Percentiles rank a stretch among this genome's conserved stretches.
phyloP scores from a whole-genome alignment of 2,888 invertebrate species.

The Fragum fragum region DNA sequence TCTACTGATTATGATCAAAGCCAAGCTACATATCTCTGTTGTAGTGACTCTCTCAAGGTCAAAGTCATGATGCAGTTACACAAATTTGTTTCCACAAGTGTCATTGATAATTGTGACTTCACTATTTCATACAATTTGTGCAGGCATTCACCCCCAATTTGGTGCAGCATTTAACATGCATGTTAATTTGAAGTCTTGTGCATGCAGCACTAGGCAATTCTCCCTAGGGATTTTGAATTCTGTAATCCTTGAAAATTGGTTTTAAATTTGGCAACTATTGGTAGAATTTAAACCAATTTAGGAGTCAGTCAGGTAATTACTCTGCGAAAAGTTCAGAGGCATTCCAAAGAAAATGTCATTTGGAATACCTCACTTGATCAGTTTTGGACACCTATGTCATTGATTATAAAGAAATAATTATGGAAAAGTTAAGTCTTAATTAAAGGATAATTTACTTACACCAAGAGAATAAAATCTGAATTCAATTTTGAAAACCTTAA shows the following conservation, averaged over 20 bases:
- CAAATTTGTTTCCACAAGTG: no score
- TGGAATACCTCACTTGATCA: constrained; percentile 9
- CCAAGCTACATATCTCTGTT: no score
- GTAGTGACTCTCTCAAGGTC: no score
- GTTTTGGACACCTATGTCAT: constrained; percentile 26
- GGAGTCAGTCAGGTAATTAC: constrained; percentile 24
- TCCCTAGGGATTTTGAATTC: constrained; percentile 27
- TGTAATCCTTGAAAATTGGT: constrained; percentile 32
- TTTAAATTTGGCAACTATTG: constrained; percentile 36
- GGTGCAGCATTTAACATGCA: constrained; percentile 24
- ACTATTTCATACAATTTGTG: background rate
- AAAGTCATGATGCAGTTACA: no score
- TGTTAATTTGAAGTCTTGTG: constrained; percentile 26
- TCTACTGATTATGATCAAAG: no score
- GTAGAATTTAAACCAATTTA: constrained; percentile 40
- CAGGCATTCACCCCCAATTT: background rate
- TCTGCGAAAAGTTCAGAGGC: background rate
- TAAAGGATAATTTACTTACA: constrained; percentile 23
- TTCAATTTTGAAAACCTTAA: background rate
- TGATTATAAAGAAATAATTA: constrained; percentile 16
- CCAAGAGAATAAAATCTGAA: constrained; percentile 1
- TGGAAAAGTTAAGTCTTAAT: constrained; percentile 11
- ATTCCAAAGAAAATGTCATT: constrained; percentile 25
- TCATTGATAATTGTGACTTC: background rate
- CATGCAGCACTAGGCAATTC: constrained; percentile 4